Percentiles rank a stretch among this genome's conserved stretches.
These are phyloP conservation scores for Dicaeum eximium DNA, from an alignment of 2,113 vertebrate genomes.

Conservation along the genomic window DNA sequence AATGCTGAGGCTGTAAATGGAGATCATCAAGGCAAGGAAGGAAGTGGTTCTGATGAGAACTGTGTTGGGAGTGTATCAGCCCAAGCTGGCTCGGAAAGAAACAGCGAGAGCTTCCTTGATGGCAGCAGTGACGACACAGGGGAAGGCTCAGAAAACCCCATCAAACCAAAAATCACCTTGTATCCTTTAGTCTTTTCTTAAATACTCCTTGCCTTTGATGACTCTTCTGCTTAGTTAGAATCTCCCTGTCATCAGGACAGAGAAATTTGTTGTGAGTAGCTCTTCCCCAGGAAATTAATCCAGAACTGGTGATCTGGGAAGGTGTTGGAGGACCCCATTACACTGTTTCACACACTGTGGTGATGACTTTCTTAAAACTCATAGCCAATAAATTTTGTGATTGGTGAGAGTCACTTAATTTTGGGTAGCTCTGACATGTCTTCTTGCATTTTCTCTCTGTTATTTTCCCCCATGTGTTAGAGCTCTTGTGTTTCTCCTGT, in stretches of 20 bases:
- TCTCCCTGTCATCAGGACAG: not conserved
- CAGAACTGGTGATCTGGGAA: not conserved
- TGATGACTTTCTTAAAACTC: not conserved
- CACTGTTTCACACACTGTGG: accelerated
- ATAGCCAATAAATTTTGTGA: not conserved
- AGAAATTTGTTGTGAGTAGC: not conserved
- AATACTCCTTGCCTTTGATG: not conserved
- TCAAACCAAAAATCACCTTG: constrained; percentile 20
- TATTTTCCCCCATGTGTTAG: not conserved
- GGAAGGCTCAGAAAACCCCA: not conserved
- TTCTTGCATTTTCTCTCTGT: not conserved
- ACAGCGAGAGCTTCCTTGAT: not conserved
- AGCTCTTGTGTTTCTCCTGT: not conserved
- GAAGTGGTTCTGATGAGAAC: not conserved
- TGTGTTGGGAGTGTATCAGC: not conserved
- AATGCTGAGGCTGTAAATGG: not conserved
- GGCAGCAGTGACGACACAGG: not conserved
- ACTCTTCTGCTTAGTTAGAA: not conserved
- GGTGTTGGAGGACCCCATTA: not conserved
- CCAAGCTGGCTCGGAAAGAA: not conserved
- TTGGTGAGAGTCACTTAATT: not conserved
- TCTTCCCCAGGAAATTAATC: not conserved
- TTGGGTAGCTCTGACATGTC: accelerated
- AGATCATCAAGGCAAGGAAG: not conserved
- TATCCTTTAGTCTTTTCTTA: constrained; percentile 79